These are phyloP conservation scores for Leptogaster cylindrica DNA, from an alignment of 2,888 invertebrate species.

Conservation along the genomic window DNA sequence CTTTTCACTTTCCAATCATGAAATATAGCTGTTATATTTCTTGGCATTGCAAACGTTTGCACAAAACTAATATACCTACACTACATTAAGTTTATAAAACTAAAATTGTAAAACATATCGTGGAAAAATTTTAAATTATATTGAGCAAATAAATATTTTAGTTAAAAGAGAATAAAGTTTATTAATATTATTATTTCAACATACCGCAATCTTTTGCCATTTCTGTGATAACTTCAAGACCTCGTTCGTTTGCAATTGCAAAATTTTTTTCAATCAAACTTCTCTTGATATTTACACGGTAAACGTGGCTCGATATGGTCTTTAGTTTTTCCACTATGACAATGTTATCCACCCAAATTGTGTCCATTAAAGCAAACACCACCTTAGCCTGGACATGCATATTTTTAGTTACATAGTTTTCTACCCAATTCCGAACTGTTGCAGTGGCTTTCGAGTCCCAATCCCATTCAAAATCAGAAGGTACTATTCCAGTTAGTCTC, in stretches of 20 bases:
- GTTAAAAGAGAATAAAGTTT: too few relatives aligned
- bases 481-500: slow-evolving; percentile 63
- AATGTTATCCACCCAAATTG: slow-evolving; percentile 54
- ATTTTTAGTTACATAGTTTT: slow-evolving; percentile 51
- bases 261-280: slow-evolving; percentile 42
- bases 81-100: too few relatives aligned
- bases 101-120: too few relatives aligned
- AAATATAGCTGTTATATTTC: too few relatives aligned
- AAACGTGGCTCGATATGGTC: slow-evolving; percentile 42
- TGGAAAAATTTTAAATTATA: too few relatives aligned
- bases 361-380: slow-evolving; percentile 52
- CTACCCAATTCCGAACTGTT: slow-evolving; percentile 59
- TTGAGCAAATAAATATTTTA: too few relatives aligned
- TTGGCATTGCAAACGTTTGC: too few relatives aligned
- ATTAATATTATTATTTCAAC: not conserved
- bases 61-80: too few relatives aligned
- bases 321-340: slow-evolving; percentile 52
- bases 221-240: slow-evolving; percentile 25
- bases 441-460: slow-evolving; percentile 64
- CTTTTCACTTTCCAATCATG: too few relatives aligned
- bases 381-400: slow-evolving; percentile 55
- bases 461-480: slow-evolving; percentile 65
- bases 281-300: slow-evolving; percentile 42
- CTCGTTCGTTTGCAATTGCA: slow-evolving; percentile 8
- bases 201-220: slow-evolving; percentile 42